These are phyloP conservation scores for Melanostoma mellinum DNA, from an alignment of 2,888 invertebrate genomes.

Conservation along the genomic window DNA sequence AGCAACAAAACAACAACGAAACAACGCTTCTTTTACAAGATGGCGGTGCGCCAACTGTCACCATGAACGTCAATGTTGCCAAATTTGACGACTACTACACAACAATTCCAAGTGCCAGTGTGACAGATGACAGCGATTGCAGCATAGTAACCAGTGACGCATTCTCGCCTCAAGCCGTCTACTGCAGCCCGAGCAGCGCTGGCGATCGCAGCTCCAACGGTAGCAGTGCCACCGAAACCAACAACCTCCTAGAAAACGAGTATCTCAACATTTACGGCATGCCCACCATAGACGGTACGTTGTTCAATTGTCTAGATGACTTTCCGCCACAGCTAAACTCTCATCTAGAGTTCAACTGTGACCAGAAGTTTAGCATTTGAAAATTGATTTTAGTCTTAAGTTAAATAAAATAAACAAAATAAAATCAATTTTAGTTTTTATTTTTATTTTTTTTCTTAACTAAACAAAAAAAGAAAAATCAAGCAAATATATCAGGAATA, in stretches of 20 bases:
- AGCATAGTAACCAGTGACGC: constrained; percentile 76
- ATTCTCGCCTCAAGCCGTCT: constrained; percentile 43
- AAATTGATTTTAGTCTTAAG: constrained; percentile 62
- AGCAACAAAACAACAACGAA: constrained; percentile 17
- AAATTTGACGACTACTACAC: constrained; percentile 75
- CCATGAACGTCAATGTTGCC: constrained; percentile 80
- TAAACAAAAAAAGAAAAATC: constrained; percentile 1
- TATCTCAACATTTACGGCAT: constrained; percentile 31
- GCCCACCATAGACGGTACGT: constrained; percentile 32
- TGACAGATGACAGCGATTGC: constrained; percentile 78
- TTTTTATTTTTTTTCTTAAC: constrained; percentile 15
- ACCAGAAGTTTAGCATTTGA: constrained; percentile 62
- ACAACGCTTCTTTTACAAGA: constrained; percentile 25
- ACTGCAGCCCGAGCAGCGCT: constrained; percentile 47
- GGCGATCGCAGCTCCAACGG: constrained; percentile 56
- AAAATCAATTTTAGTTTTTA: constrained; percentile 33
- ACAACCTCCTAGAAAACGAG: constrained; percentile 20
- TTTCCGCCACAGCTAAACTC: constrained; percentile 29
- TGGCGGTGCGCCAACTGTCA: constrained; percentile 75
- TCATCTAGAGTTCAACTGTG: constrained; percentile 53
- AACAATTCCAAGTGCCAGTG: constrained; percentile 77
- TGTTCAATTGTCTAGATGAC: constrained; percentile 42
- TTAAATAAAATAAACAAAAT: constrained; percentile 51
- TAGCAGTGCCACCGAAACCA: constrained; percentile 33
- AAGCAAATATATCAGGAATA: constrained; percentile 41